phyloP scores from a whole-genome alignment of 2,113 vertebrate genomes.

The Nycticryphes semicollaris region DNA sequence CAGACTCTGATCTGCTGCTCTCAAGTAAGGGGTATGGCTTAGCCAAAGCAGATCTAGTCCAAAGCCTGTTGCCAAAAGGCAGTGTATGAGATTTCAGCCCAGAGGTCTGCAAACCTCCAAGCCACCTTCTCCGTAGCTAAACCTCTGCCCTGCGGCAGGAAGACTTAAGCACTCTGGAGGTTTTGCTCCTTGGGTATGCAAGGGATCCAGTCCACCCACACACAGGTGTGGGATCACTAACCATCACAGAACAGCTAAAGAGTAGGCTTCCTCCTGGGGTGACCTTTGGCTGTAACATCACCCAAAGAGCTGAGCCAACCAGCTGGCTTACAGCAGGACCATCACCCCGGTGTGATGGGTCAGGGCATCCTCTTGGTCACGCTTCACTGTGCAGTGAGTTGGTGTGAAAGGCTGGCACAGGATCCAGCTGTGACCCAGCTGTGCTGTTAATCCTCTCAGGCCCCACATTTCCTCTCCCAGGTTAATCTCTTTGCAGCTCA shows the following conservation, averaged over 20 bases:
- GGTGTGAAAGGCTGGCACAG: neutral
- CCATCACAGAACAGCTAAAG: neutral
- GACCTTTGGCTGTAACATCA: neutral
- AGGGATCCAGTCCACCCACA: neutral
- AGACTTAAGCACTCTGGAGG: neutral
- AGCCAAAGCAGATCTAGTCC: neutral
- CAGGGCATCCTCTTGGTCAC: neutral
- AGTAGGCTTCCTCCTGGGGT: neutral
- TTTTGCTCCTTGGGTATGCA: neutral
- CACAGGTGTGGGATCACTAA: neutral
- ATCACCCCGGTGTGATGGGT: too few species aligned
- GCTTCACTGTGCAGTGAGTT: neutral
- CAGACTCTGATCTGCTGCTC: neutral
- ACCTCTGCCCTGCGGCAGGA: neutral
- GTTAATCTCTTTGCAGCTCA: conserved; percentile 21
- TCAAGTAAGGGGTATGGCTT: neutral
- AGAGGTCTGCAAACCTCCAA: neutral
- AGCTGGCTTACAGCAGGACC: neutral
- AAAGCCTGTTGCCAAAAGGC: neutral
- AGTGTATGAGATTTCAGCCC: neutral
- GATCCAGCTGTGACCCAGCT: neutral
- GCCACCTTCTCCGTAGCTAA: neutral
- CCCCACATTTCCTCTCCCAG: neutral
- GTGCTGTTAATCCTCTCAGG: neutral
- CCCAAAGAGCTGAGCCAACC: neutral